These are phyloP conservation scores for Dipodomys stephensi DNA, from an alignment of 2,113 vertebrate species.

Conservation along the genomic window DNA sequence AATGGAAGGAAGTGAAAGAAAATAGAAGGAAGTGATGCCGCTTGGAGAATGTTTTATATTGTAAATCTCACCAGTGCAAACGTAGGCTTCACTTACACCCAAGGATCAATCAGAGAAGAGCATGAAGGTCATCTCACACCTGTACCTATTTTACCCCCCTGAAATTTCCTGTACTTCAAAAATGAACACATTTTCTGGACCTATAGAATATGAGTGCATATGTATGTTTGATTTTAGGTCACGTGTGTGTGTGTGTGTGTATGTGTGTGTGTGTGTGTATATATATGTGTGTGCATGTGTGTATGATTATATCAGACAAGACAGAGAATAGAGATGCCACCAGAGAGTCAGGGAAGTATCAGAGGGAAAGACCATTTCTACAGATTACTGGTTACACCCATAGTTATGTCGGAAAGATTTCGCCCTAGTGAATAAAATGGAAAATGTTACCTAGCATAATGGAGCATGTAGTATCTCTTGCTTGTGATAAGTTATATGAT, in stretches of 20 bases:
- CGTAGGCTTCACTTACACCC: not conserved
- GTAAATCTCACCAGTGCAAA: not conserved
- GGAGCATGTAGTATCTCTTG: not conserved
- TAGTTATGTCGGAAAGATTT: not conserved
- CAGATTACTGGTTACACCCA: not conserved
- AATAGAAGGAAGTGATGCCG: fast-evolving
- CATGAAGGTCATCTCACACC: not conserved
- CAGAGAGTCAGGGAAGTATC: not conserved
- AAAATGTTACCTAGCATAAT: not conserved
- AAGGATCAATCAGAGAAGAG: slow-evolving; percentile 5
- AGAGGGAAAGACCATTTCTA: not conserved
- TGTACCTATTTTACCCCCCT: not conserved
- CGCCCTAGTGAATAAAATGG: not conserved
- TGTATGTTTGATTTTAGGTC: not conserved
- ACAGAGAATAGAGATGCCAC: not conserved
- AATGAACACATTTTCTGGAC: slow-evolving; percentile 17
- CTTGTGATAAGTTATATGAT: not conserved
- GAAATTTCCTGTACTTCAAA: not conserved
- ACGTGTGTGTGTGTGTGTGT: not conserved
- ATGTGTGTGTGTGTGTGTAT: not conserved
- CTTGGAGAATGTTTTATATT: not conserved
- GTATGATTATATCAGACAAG: not conserved
- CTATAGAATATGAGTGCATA: not conserved
- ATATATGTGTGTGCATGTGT: not conserved
- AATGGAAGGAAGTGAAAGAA: not conserved